Percentiles rank a stretch among this genome's conserved stretches.
Evolutionary conservation across 2,797 vertebrate species (phyloP).

Genomic region (Spinus pinus): DNA sequence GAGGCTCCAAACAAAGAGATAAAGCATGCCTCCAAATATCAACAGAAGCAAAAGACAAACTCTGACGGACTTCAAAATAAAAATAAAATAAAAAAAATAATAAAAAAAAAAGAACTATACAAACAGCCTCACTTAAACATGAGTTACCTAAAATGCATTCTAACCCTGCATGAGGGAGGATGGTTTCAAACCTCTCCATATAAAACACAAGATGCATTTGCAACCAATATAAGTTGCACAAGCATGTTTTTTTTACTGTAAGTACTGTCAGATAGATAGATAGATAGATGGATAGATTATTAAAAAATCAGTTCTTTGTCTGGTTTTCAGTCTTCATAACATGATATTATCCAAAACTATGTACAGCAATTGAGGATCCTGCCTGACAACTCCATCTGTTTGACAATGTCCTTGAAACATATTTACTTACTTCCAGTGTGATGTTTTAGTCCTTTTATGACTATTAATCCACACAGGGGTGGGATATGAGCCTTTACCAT

Average conservation of each 20-base stretch:
- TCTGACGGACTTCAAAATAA: neutral
- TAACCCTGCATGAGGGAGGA: neutral
- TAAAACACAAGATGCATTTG: neutral
- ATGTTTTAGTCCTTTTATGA: neutral
- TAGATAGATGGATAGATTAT: neutral
- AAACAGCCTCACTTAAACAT: neutral
- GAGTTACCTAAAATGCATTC: neutral
- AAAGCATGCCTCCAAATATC: neutral
- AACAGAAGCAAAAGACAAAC: neutral
- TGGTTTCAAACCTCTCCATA: neutral
- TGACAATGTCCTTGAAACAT: neutral
- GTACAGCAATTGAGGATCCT: neutral
- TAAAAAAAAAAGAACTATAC: neutral
- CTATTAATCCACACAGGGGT: neutral
- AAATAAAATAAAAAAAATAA: too few species aligned
- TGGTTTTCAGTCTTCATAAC: neutral
- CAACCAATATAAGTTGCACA: neutral
- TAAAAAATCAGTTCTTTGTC: neutral
- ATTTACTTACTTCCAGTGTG: neutral
- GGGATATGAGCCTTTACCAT: neutral
- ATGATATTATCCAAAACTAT: neutral
- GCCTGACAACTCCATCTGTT: neutral
- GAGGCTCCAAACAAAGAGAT: neutral
- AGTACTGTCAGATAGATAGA: neutral
- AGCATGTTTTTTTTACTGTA: neutral